These are phyloP conservation scores for Muscina levida DNA, from an alignment of 2,888 invertebrate species.

Conservation along the genomic window DNA sequence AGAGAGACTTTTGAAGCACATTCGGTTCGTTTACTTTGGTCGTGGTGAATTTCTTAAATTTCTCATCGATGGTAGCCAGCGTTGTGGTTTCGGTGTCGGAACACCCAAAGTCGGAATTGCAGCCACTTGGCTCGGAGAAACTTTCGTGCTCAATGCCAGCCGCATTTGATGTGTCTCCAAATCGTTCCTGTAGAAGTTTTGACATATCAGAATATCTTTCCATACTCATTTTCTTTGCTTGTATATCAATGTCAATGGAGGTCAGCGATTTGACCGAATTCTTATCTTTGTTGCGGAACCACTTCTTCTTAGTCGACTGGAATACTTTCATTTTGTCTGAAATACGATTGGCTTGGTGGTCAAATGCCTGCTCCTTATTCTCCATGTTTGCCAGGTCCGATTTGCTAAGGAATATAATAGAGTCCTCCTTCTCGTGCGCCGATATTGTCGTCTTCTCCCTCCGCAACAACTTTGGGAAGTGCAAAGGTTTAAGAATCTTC, in stretches of 20 bases:
- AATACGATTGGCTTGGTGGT: slow-evolving; percentile 72
- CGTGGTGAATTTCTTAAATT: slow-evolving; percentile 66
- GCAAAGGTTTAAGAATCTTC: slow-evolving; percentile 81
- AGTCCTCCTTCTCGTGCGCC: slow-evolving; percentile 83
- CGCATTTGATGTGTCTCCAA: slow-evolving; percentile 79
- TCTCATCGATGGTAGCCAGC: slow-evolving; percentile 72
- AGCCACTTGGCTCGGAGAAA: slow-evolving; percentile 70
- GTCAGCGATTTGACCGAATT: slow-evolving; percentile 70
- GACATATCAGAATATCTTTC: slow-evolving; percentile 88
- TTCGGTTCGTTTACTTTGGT: slow-evolving; percentile 65
- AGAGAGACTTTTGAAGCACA: slow-evolving; percentile 77
- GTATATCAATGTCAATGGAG: slow-evolving; percentile 82
- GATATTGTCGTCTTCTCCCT: slow-evolving; percentile 79
- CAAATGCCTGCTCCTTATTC: slow-evolving; percentile 71
- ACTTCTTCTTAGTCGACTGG: slow-evolving; percentile 83
- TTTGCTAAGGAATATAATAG: slow-evolving; percentile 85
- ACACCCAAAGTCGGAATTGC: slow-evolving; percentile 70
- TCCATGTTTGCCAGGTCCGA: slow-evolving; percentile 84
- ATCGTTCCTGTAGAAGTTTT: slow-evolving; percentile 85
- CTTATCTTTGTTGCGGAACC: slow-evolving; percentile 82
- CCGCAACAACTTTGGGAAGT: slow-evolving; percentile 77
- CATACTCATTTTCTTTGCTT: slow-evolving; percentile 85
- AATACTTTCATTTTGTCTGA: slow-evolving; percentile 80
- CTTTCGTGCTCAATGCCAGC: slow-evolving; percentile 67
- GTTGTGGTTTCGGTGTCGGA: slow-evolving; percentile 76